Percentiles rank a stretch among this genome's conserved stretches.
These are phyloP conservation scores for Castor canadensis DNA, from an alignment of 2,113 vertebrate species.

Conservation along the genomic window DNA sequence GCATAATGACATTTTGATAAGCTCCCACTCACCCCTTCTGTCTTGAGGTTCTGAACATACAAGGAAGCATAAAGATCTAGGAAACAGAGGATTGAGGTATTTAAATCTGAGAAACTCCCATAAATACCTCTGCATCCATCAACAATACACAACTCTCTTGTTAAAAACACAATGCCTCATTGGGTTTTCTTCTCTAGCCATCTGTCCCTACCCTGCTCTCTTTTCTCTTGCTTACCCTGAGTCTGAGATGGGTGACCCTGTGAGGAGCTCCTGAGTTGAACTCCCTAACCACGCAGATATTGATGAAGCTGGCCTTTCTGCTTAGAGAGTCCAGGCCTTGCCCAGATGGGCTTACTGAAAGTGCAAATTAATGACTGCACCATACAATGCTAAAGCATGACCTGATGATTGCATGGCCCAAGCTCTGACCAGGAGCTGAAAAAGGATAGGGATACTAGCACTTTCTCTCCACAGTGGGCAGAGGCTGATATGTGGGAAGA, in stretches of 20 bases:
- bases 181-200: background rate
- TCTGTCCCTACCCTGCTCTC: background rate
- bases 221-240: background rate
- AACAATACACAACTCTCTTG: background rate
- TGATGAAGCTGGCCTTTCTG: background rate
- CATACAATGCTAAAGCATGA: background rate
- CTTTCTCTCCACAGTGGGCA: background rate
- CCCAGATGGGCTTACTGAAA: background rate
- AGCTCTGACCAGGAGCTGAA: background rate
- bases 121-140: background rate
- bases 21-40: background rate
- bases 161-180: background rate
- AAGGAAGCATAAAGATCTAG: background rate
- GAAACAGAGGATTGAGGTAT: background rate
- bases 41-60: background rate
- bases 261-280: background rate
- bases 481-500: background rate
- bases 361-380: background rate
- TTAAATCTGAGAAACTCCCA: background rate
- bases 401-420: background rate
- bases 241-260: background rate
- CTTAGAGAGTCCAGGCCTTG: too few species aligned
- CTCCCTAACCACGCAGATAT: background rate
- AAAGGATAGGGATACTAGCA: background rate
- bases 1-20: constrained; percentile 5